Percentiles rank a stretch among this genome's conserved stretches.
These are phyloP conservation scores for Diarsia dahlii DNA, from an alignment of 2,888 invertebrate species.

Conservation along the genomic window DNA sequence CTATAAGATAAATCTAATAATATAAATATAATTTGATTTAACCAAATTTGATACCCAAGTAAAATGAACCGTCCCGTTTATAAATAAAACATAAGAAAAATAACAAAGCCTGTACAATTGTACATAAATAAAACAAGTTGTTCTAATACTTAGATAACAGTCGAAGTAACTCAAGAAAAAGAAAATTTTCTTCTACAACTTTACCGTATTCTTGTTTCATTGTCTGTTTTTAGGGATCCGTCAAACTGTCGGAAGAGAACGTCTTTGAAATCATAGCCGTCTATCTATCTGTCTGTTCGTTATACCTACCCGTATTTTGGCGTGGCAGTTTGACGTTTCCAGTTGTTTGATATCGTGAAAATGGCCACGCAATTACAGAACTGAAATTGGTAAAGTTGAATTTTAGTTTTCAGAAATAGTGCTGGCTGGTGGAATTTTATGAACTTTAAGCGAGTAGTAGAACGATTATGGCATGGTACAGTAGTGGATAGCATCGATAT, in stretches of 20 bases:
- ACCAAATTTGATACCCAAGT: background rate
- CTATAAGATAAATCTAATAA: too few species aligned
- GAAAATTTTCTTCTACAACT: constrained; percentile 54
- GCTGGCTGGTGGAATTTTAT: background rate
- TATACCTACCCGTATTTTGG: constrained; percentile 16
- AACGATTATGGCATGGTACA: too few species aligned
- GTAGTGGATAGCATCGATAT: too few species aligned
- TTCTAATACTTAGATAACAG: constrained; percentile 36
- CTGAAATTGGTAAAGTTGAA: constrained; percentile 16
- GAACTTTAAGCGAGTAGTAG: background rate
- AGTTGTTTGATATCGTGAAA: constrained; percentile 16
- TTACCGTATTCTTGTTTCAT: constrained; percentile 48
- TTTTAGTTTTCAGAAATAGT: constrained; percentile 11
- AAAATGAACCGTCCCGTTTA: background rate
- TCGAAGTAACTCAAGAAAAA: constrained; percentile 44
- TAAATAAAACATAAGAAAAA: background rate
- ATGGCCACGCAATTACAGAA: constrained; percentile 21
- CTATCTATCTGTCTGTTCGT: background rate
- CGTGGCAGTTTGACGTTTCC: constrained; percentile 28
- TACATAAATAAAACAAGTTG: constrained; percentile 36
- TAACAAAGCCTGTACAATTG: constrained; percentile 11
- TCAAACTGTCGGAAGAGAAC: constrained; percentile 5
- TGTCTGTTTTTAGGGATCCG: constrained; percentile 55
- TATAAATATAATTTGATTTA: background rate
- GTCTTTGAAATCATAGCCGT: constrained; percentile 10